A percentile compares a stretch with the other conserved stretches of the same genome.
These are phyloP conservation scores for Parasteatoda lunata DNA, from an alignment of 2,888 invertebrate genomes.

Conservation along the genomic window DNA sequence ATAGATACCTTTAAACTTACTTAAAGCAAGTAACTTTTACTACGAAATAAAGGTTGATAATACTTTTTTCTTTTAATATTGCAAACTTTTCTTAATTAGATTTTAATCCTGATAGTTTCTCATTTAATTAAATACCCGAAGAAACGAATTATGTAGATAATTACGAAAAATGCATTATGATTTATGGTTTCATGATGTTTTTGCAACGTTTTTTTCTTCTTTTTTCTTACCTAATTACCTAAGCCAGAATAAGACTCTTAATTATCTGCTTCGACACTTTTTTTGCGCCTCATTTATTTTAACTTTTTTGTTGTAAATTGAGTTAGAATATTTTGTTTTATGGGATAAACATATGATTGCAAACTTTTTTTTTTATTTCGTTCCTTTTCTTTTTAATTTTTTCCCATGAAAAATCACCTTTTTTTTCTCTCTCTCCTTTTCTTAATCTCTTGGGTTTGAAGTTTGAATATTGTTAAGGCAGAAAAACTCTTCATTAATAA, in stretches of 20 bases:
- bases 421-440: no score
- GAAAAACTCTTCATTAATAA: no score
- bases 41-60: no score
- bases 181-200: not conserved
- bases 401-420: no score
- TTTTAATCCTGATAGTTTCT: conserved; percentile 43
- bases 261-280: conserved; percentile 2
- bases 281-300: conserved; percentile 5
- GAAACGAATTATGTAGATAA: conserved; percentile 15
- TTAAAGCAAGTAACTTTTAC: no score
- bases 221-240: not conserved
- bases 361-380: not conserved
- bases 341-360: not conserved
- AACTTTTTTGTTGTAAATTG: not conserved
- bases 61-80: no score
- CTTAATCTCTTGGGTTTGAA: no score
- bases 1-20: no score
- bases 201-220: not conserved
- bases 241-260: conserved; percentile 2
- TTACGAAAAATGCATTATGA: conserved; percentile 41
- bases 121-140: conserved; percentile 48
- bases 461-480: no score
- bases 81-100: conserved; percentile 36
- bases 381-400: not conserved
- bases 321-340: not conserved